Evolutionary conservation across 2,797 vertebrate genomes (phyloP).

Genomic region (Fringilla coelebs): DNA sequence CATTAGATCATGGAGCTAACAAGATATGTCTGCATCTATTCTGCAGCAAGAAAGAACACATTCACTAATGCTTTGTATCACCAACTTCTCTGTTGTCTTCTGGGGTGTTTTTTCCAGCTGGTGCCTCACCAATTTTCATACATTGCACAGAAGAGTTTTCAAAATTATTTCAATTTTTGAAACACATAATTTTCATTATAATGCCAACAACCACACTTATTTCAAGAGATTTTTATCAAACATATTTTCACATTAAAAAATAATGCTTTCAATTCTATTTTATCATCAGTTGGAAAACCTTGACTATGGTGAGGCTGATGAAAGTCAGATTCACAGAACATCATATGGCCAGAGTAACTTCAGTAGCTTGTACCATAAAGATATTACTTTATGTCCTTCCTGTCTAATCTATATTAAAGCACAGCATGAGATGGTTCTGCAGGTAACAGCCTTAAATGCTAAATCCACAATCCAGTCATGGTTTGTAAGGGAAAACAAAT

Average conservation of each 20-base stretch:
- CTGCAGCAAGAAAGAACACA: not conserved
- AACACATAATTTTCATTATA: not conserved
- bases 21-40: not conserved
- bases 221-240: not conserved
- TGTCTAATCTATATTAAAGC: not conserved
- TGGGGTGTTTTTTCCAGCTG: not conserved
- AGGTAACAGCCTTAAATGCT: not conserved
- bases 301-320: not conserved
- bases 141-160: not conserved
- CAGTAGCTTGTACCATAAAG: not conserved
- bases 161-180: not conserved
- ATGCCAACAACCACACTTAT: not conserved
- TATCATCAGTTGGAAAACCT: not conserved
- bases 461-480: not conserved
- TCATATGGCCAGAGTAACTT: not conserved
- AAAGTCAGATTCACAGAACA: not conserved
- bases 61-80: not conserved
- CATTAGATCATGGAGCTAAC: fast-evolving
- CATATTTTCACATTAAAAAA: not conserved
- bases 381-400: not conserved
- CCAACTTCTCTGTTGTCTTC: not conserved
- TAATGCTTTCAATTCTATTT: not conserved
- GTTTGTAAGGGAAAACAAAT: not conserved
- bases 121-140: not conserved
- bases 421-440: not conserved